Evolutionary conservation across 1,140 invertebrate species (phyloP), one percentile per base, ranked within the genome.

Genomic region (Ptiloglossa arizonensis): DNA sequence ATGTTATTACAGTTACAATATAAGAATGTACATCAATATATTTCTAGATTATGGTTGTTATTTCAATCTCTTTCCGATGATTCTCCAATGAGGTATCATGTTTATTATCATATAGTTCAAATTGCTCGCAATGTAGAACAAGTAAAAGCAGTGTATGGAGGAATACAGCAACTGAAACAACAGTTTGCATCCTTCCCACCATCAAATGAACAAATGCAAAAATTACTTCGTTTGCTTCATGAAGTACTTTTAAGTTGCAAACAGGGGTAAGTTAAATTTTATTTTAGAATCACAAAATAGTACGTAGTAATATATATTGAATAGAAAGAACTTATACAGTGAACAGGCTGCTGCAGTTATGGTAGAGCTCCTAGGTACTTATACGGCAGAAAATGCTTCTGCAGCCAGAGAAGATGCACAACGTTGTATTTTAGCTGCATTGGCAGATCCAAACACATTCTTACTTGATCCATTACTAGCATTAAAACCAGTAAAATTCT

Each of bases 341-440:
- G 97, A 98, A 90, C 93, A 97, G 87, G 97, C 98, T 35, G 96
- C 97, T 32, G 98, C 98, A 92, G 97, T 99, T 1, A 99, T 99
- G 98, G 96, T 99, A 78, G 98, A 99, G 91, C 93, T 99, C 5
- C 91, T 99, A 44, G 97, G 97, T 17, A 99, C 98, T 1, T 99
- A 99, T 89, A 99, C 98, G 60, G 96, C 97, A 75, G 98, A 99
- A 88, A 99, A 98, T 94, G 98, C 98, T 2, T 98, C 97, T 48
- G 97, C 98, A 86, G 98, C 98, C 0, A 94, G 98, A 86, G 97
- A 99, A 93, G 98, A 99, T 94, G 98, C 98, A 9, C 98, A 98
- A 87, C 96, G 97, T 87, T 99, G 98, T 92, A 99, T 99, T 90
- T 96, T 98, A 22, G 96, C 98, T 22, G 98, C 98, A 66, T 92